These are phyloP conservation scores for Malacoraja senta DNA, from an alignment of 2,797 vertebrate genomes.

Conservation along the genomic window DNA sequence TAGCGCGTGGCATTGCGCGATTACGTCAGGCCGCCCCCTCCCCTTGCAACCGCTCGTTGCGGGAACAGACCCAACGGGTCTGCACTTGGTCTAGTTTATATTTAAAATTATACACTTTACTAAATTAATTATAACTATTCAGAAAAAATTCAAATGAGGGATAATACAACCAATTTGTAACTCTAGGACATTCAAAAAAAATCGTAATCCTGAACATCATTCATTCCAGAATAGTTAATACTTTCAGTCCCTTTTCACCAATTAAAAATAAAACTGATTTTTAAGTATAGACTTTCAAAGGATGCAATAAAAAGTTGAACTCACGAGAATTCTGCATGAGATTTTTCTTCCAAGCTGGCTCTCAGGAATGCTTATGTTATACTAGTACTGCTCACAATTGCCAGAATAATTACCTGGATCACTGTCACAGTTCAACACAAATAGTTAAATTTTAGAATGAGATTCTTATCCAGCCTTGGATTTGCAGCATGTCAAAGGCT, in stretches of 20 bases:
- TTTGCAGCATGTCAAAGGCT: not conserved
- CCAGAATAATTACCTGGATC: not conserved
- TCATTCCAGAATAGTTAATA: not conserved
- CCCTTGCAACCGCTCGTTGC: too few species aligned
- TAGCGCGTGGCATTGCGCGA: too few species aligned
- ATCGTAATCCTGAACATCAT: not conserved
- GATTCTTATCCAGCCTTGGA: not conserved
- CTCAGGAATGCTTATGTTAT: not conserved
- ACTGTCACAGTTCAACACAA: slow-evolving; percentile 14
- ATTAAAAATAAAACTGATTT: not conserved
- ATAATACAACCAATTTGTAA: not conserved
- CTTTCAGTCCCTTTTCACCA: not conserved
- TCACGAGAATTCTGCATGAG: not conserved
- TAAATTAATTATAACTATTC: not conserved
- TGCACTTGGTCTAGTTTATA: too few species aligned
- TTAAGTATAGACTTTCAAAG: not conserved
- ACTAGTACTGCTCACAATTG: not conserved
- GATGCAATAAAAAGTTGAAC: not conserved
- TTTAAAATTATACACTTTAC: not conserved
- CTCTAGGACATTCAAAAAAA: too few species aligned
- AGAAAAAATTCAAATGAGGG: not conserved
- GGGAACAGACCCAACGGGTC: too few species aligned
- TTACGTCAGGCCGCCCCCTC: too few species aligned
- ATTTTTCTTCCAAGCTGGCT: not conserved
- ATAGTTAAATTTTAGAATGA: not conserved